Evolutionary conservation across 37 sponge, comb jelly and placozoan genomes (phyloP).

Genomic region (Tethya wilhelma): DNA sequence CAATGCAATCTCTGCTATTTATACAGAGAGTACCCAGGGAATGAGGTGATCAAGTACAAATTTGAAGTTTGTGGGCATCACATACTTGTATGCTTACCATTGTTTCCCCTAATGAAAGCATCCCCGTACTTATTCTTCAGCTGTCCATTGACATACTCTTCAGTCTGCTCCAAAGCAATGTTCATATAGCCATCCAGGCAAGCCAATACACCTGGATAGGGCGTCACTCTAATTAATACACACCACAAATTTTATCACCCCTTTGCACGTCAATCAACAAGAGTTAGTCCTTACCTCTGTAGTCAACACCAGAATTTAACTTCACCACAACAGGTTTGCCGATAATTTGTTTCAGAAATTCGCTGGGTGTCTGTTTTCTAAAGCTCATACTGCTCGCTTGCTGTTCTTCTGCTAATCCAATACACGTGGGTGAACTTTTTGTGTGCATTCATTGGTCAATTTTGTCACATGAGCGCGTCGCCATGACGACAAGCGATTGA

Average conservation of each 20-base stretch:
- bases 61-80: too few species aligned
- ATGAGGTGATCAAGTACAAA: too few species aligned
- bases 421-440: neutral
- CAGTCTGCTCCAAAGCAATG: constrained; percentile 98
- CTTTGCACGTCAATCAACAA: neutral
- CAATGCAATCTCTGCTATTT: neutral
- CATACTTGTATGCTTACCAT: constrained; percentile 81
- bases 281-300: constrained; percentile 85
- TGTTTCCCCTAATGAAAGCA: constrained; percentile 99
- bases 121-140: constrained; percentile 99
- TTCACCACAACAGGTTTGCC: constrained; percentile 98
- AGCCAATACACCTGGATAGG: constrained; percentile 75
- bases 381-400: constrained; percentile 8
- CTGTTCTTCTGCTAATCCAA: too few species aligned
- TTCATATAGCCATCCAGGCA: constrained; percentile 99
- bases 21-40: too few species aligned
- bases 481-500: neutral
- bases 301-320: constrained; percentile 97
- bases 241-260: neutral
- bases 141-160: constrained; percentile 99
- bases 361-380: constrained; percentile 92
- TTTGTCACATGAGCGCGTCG: neutral
- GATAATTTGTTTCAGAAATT: constrained; percentile 97
- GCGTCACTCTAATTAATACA: constrained; percentile 12
- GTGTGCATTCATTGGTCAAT: constrained; percentile 6